Evolutionary conservation across 2,797 vertebrate species (phyloP), one percentile per base, ranked within the genome.

Genomic region (Notolabrus celidotus): DNA sequence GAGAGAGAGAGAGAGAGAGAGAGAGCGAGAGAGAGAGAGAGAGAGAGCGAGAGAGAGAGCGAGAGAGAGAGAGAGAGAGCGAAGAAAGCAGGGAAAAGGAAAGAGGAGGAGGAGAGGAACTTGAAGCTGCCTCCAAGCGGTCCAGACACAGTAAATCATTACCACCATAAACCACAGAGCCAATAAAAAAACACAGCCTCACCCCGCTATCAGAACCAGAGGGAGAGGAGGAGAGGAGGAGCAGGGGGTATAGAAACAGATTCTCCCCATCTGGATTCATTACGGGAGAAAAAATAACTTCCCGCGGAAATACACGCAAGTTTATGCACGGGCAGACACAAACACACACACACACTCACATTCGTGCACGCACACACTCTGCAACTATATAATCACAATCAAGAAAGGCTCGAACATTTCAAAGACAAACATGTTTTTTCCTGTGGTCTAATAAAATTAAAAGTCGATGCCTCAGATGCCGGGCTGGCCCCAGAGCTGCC

Each of bases 381-480:
- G 82, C 78, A 86, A 86, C 84, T 81, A 74, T 89, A 92, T 92
- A 91, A 93, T 93, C 91, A 90, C 87, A 91, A 93, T 92, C 83
- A 92, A 92, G 90, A 88, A 88, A 93, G 86, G 90, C 91, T 91
- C 64, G 85, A 93, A 94, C 92, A 92, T 94, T 94, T 94, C 89
- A 94, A 94, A 95, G 91, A 94, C 93, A 92, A 95, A 94, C 93
- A 93, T 94, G 92, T 94, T 95, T 94, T 94, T 94, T 95, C 93
- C 93, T 93, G 94, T 93, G 94, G 94, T 94, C 93, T 94, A 94
- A 94, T 94, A 94, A 94, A 95, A 94, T 94, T 90, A 93, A 93
- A 93, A 92, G 87, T 90, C 82, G 51, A 92, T 91, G 90, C 87
- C 83, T 93, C 88, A 86, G 88, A 93, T 92, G 86, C 86, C 62